Percentiles rank a stretch among this genome's conserved stretches.
Evolutionary conservation across 1,140 invertebrate species (phyloP).

Genomic region (Mylabris phalerata): DNA sequence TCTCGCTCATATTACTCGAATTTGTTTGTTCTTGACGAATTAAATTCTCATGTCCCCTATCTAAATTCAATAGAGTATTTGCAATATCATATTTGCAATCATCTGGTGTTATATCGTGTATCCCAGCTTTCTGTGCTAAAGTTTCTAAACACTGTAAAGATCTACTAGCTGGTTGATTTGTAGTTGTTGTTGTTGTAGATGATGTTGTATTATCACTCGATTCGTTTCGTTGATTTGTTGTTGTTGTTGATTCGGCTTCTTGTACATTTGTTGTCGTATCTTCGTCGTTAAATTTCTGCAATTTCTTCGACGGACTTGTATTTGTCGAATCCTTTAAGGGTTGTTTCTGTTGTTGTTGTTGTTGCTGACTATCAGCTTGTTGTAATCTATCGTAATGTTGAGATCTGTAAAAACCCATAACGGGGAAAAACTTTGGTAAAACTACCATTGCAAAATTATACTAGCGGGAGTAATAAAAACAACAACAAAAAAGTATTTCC

Average conservation of each 20-base stretch:
- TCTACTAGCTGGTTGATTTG: constrained; percentile 34
- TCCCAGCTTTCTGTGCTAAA: constrained; percentile 58
- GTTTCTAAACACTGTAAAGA: constrained; percentile 60
- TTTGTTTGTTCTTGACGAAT: constrained; percentile 18
- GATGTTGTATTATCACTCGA: constrained; percentile 1
- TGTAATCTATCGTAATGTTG: constrained; percentile 43
- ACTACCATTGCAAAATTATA: neutral
- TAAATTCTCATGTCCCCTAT: constrained; percentile 40
- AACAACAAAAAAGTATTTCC: no score
- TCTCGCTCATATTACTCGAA: constrained; percentile 29
- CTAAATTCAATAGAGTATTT: constrained; percentile 49
- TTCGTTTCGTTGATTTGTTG: constrained; percentile 17
- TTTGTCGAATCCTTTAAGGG: constrained; percentile 41
- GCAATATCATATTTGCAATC: constrained; percentile 59
- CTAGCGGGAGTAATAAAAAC: neutral
- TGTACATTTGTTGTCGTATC: constrained; percentile 25
- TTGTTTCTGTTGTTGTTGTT: constrained; percentile 34
- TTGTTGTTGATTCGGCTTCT: constrained; percentile 31
- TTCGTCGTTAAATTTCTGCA: constrained; percentile 29
- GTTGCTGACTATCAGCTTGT: constrained; percentile 36
- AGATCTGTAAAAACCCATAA: constrained; percentile 34
- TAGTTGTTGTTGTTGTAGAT: constrained; percentile 10
- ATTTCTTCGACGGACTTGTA: constrained; percentile 24
- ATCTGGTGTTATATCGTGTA: constrained; percentile 50
- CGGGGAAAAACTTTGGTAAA: neutral